Conservation (phyloP, 2,797 vertebrate genomes). For the Bovichtus diacanthus region DNA sequence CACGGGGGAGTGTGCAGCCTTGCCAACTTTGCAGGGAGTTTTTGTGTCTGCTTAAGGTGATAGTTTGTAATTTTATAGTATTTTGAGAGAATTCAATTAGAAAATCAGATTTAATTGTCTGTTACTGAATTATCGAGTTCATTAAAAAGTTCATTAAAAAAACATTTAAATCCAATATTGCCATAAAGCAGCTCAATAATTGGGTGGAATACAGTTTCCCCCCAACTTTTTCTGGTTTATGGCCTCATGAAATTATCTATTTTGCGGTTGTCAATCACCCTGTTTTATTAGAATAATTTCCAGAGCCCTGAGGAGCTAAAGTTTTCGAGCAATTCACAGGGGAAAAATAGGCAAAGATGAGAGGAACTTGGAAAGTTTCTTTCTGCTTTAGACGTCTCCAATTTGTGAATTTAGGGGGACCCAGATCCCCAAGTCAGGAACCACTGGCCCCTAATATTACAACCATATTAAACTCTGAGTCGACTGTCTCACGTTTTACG, state of each 20-base stretch:
- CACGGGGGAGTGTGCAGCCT: background rate
- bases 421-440: background rate
- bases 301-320: background rate
- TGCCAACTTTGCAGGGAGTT: background rate
- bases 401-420: background rate
- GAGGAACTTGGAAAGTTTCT: background rate
- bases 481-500: background rate
- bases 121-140: background rate
- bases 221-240: background rate
- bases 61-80: background rate
- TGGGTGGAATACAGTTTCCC: background rate
- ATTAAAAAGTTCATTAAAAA: background rate
- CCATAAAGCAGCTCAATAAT: background rate
- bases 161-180: background rate
- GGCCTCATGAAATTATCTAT: background rate
- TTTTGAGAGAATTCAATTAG: background rate
- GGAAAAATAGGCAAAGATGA: background rate
- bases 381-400: background rate
- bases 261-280: background rate
- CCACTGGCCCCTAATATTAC: background rate
- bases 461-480: background rate
- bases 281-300: constrained; percentile 1
- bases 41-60: background rate
- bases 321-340: background rate
- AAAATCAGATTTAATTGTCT: background rate